phyloP scores from a whole-genome alignment of 2,797 vertebrate species.

The Coracias cyanogaster region DNA sequence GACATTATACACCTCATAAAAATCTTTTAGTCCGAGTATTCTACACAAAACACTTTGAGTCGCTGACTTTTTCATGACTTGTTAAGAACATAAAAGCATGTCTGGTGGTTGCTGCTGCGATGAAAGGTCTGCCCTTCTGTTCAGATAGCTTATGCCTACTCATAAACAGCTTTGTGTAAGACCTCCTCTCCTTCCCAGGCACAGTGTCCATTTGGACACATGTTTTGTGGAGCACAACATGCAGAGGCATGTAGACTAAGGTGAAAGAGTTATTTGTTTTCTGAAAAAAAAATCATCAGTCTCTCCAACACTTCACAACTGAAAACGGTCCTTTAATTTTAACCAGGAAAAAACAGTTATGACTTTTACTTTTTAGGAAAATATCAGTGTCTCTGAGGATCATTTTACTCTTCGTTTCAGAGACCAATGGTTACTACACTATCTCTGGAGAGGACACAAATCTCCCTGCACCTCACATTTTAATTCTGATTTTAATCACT shows the following conservation, averaged over 20 bases:
- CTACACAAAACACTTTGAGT: not conserved
- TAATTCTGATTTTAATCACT: not conserved
- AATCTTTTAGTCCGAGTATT: not conserved
- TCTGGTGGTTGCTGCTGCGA: not conserved
- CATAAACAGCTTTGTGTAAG: not conserved
- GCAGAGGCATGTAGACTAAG: not conserved
- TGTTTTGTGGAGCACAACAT: not conserved
- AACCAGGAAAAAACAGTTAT: not conserved
- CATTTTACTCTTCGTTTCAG: not conserved
- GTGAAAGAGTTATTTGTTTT: not conserved
- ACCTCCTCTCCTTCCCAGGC: not conserved
- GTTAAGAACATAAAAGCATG: not conserved
- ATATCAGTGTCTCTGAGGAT: not conserved
- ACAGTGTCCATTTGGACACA: not conserved
- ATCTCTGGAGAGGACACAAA: not conserved
- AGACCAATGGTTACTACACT: not conserved
- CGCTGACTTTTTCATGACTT: not conserved
- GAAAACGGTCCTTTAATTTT: not conserved
- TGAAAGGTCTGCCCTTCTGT: not conserved
- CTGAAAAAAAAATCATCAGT: not conserved
- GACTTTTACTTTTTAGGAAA: not conserved
- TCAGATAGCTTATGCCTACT: not conserved
- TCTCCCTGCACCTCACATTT: not conserved
- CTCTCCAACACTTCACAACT: not conserved
- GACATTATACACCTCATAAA: slow-evolving; percentile 52